phyloP scores from a whole-genome alignment of 2,888 invertebrate genomes.

The Mythimna albipuncta region DNA sequence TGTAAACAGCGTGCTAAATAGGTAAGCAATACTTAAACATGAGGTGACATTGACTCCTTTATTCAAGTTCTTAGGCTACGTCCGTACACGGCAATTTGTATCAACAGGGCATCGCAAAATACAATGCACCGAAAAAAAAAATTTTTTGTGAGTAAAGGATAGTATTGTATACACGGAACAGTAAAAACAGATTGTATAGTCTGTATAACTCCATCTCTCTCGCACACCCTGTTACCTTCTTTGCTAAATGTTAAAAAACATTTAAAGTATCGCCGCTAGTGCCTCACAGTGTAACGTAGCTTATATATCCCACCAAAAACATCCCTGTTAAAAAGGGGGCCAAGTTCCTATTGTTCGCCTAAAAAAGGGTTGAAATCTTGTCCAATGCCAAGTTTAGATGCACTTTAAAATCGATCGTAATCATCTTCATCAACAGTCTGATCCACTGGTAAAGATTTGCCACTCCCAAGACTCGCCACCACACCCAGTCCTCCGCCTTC shows the following conservation, averaged over 20 bases:
- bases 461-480: too few relatives aligned
- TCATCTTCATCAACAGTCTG: too few relatives aligned
- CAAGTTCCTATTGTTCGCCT: too few relatives aligned
- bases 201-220: not conserved
- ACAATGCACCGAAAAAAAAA: not conserved
- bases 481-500: too few relatives aligned
- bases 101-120: not conserved
- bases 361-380: too few relatives aligned
- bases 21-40: slow-evolving; percentile 30
- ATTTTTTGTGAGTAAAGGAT: not conserved
- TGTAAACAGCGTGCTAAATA: slow-evolving; percentile 41
- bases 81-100: not conserved
- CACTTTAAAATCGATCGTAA: too few relatives aligned
- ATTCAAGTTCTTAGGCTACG: slow-evolving; percentile 1
- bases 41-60: slow-evolving; percentile 6
- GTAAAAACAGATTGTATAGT: too few relatives aligned
- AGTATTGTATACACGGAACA: too few relatives aligned
- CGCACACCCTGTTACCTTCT: not conserved
- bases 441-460: too few relatives aligned
- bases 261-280: not conserved
- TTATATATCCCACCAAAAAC: not conserved
- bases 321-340: too few relatives aligned
- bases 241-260: not conserved
- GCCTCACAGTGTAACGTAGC: not conserved
- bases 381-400: too few relatives aligned